Conservation (phyloP, 2,113 vertebrate species). For the Hemiscyllium ocellatum region DNA sequence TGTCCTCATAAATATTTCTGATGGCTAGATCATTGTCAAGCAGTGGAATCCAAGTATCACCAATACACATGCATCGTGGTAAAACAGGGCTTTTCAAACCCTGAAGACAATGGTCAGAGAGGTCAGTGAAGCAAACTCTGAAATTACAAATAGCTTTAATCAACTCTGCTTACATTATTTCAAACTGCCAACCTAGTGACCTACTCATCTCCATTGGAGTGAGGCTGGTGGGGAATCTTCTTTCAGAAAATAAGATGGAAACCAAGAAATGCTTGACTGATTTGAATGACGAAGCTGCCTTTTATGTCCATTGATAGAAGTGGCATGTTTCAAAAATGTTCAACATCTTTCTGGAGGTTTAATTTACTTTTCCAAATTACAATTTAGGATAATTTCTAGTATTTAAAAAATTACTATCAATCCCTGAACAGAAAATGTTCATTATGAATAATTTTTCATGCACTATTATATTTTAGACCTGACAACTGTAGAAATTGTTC, state of each 20-base stretch:
- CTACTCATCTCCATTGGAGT: background rate
- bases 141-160: background rate
- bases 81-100: background rate
- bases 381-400: background rate
- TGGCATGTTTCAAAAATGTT: background rate
- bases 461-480: background rate
- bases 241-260: background rate
- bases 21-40: background rate
- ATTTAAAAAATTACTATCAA: background rate
- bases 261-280: background rate
- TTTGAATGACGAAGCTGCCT: background rate
- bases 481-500: background rate
- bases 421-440: background rate
- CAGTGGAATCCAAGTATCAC: background rate
- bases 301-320: background rate
- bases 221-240: background rate
- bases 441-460: background rate
- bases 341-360: background rate
- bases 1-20: background rate
- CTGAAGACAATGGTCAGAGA: background rate
- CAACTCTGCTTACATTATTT: background rate
- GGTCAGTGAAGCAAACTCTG: background rate
- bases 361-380: background rate
- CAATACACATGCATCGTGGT: background rate
- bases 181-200: background rate